Percentiles rank a stretch among this genome's conserved stretches.
Evolutionary conservation across 1,140 invertebrate genomes (phyloP).

Genomic region (Drosophila santomea): DNA sequence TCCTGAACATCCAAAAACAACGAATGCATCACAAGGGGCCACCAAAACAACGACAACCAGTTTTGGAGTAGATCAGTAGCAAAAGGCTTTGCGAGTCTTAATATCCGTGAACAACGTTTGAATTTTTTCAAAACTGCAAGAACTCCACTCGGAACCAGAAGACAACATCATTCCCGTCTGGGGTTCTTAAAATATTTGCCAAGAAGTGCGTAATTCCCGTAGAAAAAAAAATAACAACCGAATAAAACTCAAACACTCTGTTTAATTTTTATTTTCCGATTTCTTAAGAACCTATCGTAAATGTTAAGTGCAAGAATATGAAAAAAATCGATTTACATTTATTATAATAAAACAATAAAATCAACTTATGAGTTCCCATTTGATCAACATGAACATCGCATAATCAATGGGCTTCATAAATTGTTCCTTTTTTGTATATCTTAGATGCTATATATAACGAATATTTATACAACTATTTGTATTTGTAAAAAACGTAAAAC

Average conservation of each 20-base stretch:
- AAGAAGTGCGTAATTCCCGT: conserved; percentile 72
- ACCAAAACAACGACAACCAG: conserved; percentile 58
- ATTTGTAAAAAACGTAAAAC: conserved; percentile 40
- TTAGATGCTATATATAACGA: conserved; percentile 68
- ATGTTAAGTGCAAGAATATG: conserved; percentile 75
- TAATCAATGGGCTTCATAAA: conserved; percentile 60
- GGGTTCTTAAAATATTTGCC: conserved; percentile 49
- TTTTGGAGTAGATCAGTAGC: conserved; percentile 63
- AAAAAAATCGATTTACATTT: conserved; percentile 81
- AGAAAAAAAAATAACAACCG: conserved; percentile 34
- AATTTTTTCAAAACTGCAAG: conserved; percentile 78
- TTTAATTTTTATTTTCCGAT: conserved; percentile 41
- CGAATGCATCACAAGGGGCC: conserved; percentile 75
- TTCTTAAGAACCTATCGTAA: conserved; percentile 65
- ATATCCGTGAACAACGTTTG: conserved; percentile 72
- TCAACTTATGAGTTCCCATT: conserved; percentile 57
- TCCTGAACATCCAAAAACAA: conserved; percentile 49
- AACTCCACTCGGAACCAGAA: conserved; percentile 7
- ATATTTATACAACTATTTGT: conserved; percentile 64
- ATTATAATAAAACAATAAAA: conserved; percentile 67
- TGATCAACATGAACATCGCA: conserved; percentile 34
- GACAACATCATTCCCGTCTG: conserved; percentile 13
- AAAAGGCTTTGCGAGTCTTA: conserved; percentile 40
- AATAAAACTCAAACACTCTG: conserved; percentile 46
- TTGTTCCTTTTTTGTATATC: conserved; percentile 83